phyloP scores from a whole-genome alignment of 1,140 invertebrate genomes.

The Coelopa frigida region DNA sequence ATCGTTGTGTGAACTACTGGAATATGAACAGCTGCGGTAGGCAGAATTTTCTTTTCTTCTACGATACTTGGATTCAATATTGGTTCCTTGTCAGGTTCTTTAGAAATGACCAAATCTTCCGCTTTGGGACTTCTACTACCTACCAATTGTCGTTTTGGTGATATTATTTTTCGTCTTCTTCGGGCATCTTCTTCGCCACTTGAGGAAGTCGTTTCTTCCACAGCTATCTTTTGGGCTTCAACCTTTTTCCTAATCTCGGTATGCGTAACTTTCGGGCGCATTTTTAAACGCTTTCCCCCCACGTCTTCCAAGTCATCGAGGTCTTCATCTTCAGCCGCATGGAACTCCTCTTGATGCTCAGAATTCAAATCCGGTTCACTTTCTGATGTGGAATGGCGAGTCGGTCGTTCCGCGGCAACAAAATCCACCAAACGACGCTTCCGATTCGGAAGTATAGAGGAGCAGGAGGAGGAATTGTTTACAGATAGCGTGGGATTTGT shows the following conservation, averaged over 20 bases:
- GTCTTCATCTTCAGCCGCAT: conserved; percentile 43
- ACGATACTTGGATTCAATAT: too few relatives aligned
- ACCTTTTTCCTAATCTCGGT: conserved; percentile 50
- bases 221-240: conserved; percentile 49
- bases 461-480: too few relatives aligned
- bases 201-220: conserved; percentile 48
- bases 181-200: conserved; percentile 46
- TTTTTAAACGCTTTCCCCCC: conserved; percentile 50
- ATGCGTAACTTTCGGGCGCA: conserved; percentile 49
- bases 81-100: too few relatives aligned
- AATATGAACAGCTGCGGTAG: background rate
- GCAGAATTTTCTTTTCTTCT: too few relatives aligned
- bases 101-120: too few relatives aligned
- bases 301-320: conserved; percentile 44
- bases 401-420: conserved; percentile 6
- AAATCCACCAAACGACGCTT: conserved; percentile 30
- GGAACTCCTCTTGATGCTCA: conserved; percentile 13
- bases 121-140: conserved; percentile 3
- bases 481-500: too few relatives aligned
- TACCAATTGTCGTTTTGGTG: conserved; percentile 20
- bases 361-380: conserved; percentile 31
- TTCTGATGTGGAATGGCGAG: conserved; percentile 29
- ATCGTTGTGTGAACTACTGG: conserved; percentile 9
- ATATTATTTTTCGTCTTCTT: conserved; percentile 26
- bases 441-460: conserved; percentile 21